A percentile compares a stretch with the other conserved stretches of the same genome.
phyloP scores from a whole-genome alignment of 2,113 vertebrate species.

The Crotalus tigris region DNA sequence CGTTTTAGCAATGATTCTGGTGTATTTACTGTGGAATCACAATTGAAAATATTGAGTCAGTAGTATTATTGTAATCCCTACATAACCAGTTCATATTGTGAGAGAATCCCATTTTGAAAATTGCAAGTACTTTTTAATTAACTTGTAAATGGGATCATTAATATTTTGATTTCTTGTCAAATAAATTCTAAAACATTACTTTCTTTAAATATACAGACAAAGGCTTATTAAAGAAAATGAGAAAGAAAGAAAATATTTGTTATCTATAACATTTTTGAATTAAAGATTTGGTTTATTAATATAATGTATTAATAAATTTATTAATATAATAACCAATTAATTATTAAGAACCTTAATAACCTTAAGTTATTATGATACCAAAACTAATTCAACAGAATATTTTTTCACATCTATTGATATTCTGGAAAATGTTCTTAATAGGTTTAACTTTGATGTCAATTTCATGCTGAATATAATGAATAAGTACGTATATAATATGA shows the following conservation, averaged over 20 bases:
- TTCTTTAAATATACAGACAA: not conserved
- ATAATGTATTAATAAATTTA: not conserved
- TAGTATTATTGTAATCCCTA: not conserved
- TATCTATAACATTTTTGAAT: not conserved
- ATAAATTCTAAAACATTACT: not conserved
- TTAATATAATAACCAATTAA: not conserved
- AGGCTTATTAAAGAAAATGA: not conserved
- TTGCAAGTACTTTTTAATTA: not conserved
- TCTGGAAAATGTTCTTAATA: not conserved
- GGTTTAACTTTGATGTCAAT: not conserved
- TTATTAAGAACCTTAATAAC: no score
- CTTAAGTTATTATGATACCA: not conserved
- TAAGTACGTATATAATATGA: not conserved
- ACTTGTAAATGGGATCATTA: not conserved
- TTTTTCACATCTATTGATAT: not conserved
- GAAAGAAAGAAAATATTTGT: not conserved
- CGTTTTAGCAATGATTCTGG: not conserved
- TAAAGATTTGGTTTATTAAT: not conserved
- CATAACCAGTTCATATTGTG: not conserved
- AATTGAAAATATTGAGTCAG: not conserved
- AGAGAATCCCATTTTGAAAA: not conserved
- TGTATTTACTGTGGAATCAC: not conserved
- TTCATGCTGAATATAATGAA: not conserved
- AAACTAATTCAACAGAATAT: not conserved
- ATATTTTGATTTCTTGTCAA: not conserved